A percentile compares a stretch with the other conserved stretches of the same genome.
phyloP scores from a whole-genome alignment of 1,140 invertebrate genomes.

The Gryllus bimaculatus region DNA sequence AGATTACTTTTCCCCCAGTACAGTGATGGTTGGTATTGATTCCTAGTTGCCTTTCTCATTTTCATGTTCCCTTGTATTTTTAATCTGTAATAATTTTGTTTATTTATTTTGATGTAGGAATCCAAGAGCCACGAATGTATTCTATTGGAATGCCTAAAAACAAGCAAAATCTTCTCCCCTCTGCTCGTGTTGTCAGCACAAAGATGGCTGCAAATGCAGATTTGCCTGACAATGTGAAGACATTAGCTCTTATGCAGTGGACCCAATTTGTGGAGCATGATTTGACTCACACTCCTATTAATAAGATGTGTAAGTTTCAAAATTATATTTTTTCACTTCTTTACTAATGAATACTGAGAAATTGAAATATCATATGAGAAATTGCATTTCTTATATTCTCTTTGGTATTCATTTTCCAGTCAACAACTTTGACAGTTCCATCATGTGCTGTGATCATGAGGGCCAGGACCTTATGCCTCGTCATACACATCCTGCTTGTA shows the following conservation, averaged over 20 bases:
- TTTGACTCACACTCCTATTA: slow-evolving; percentile 36
- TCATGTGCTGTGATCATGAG: slow-evolving; percentile 27
- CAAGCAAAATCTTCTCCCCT: slow-evolving; percentile 34
- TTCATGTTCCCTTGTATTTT: background rate
- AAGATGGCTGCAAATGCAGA: slow-evolving; percentile 24
- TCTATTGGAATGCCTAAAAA: slow-evolving; percentile 30
- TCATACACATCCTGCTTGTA: slow-evolving; percentile 38
- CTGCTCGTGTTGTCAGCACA: slow-evolving; percentile 41
- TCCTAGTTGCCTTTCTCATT: background rate
- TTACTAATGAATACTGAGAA: background rate
- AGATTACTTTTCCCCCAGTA: slow-evolving; percentile 36
- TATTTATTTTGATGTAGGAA: background rate
- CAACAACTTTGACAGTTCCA: slow-evolving; percentile 15
- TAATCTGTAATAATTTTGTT: background rate
- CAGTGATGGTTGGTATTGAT: slow-evolving; percentile 33
- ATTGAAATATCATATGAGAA: background rate
- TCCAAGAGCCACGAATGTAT: slow-evolving; percentile 41
- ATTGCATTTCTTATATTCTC: background rate
- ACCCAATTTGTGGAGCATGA: slow-evolving; percentile 41
- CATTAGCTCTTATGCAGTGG: slow-evolving; percentile 20
- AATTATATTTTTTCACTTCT: background rate
- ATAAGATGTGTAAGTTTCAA: slow-evolving; percentile 26
- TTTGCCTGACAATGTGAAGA: background rate
- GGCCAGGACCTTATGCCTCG: slow-evolving; percentile 20
- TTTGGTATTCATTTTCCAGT: background rate